Evolutionary conservation across 2,888 invertebrate genomes (phyloP), one percentile per base, ranked within the genome.

Genomic region (Pegoplata infirma): DNA sequence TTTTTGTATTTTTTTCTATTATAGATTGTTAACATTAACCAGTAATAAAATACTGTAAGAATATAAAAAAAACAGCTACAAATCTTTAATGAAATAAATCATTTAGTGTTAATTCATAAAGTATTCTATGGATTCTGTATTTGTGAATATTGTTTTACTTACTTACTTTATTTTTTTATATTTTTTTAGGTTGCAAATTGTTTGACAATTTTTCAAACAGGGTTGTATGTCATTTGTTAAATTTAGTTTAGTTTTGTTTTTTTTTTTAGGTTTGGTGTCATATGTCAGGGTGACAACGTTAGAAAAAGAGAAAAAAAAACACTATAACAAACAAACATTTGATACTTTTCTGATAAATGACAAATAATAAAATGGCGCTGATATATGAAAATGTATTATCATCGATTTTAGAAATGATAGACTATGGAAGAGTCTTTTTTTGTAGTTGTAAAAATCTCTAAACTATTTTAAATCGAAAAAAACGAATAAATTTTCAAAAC

Each of bases 21-120:
- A 71, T 81, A 83, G 83, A 83, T 83, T 83, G 81, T 81, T 82
- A 82, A 83, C 84, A 84, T 85, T 85, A 83, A 82, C 78, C 80
- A 84, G 83, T 82, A 83, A 83, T 84, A 85, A 85, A 82, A 83
- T 81, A 80, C 80, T 84, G 83, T 12, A 82, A 82, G 82, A 82
- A 82, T 81, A 85, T 84, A 84, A 81, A 84, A 84, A 82, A 82
- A 85, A 84, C 56, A 61, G 16, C 67, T 32, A 73, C 53, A 69
- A 73, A 68, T 69, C 46, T 53, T 47, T 68, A 73, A 73, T 59
- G 46, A 84, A 58, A 66, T 53, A 59, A 71, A 71, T 66, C 73
- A 73, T 74, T 78, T 69, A 74, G 78, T 61, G 78, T 74, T 78
- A 78, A 78, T 78, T 78, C 68, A 28, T 28, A 44, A 68, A 21